These are phyloP conservation scores for Smittia sp. DNA, from an alignment of 2,888 invertebrate species.

Conservation along the genomic window DNA sequence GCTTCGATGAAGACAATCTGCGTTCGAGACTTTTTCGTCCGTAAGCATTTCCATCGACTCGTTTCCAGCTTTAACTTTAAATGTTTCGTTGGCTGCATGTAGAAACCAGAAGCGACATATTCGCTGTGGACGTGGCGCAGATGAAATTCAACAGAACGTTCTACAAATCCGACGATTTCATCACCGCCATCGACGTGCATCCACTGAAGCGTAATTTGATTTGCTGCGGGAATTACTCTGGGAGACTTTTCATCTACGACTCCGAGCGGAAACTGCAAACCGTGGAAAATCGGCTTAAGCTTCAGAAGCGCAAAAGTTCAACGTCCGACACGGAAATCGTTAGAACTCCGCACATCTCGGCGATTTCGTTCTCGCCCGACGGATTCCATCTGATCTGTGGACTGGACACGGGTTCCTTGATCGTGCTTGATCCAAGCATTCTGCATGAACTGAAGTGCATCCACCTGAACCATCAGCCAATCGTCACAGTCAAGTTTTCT, in stretches of 20 bases:
- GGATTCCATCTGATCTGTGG: conserved; percentile 61
- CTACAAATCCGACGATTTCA: conserved; percentile 51
- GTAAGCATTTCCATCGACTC: neutral
- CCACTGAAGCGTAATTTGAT: conserved; percentile 57
- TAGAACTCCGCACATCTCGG: conserved; percentile 22
- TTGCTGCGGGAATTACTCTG: conserved; percentile 56
- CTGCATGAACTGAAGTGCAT: conserved; percentile 50
- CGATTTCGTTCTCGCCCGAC: conserved; percentile 44
- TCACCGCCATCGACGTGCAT: conserved; percentile 55
- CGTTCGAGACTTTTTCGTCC: conserved; percentile 18
- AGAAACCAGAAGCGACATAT: conserved; percentile 51
- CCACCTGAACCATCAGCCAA: conserved; percentile 44
- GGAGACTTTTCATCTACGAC: conserved; percentile 55
- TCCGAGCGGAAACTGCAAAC: conserved; percentile 49
- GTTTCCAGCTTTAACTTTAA: no score
- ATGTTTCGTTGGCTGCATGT: neutral
- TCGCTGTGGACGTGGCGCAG: conserved; percentile 56
- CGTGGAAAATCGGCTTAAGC: conserved; percentile 43
- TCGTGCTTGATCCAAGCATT: conserved; percentile 61
- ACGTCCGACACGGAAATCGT: conserved; percentile 9
- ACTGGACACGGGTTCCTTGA: conserved; percentile 58
- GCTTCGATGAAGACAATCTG: neutral
- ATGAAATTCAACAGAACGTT: conserved; percentile 54
- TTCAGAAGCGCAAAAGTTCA: conserved; percentile 9
- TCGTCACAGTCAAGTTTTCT: conserved; percentile 58